Conservation (phyloP, 2,113 vertebrate genomes). For the Macroglossus sobrinus region DNA sequence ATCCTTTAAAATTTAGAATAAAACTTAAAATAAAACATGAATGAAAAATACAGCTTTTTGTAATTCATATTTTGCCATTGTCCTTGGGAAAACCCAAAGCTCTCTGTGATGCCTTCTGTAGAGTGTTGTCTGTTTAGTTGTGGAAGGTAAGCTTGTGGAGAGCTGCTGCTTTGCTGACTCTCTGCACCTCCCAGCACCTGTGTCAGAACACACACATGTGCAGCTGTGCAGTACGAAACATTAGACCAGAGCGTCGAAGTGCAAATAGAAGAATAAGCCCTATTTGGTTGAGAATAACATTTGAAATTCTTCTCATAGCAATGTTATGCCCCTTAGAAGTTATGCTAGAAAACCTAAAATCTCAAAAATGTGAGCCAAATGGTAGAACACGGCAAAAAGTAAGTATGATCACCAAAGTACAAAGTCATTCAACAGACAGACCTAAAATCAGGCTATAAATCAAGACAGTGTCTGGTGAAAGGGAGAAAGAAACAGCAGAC, state of each 20-base stretch:
- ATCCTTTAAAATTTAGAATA: background rate
- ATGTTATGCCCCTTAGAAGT: background rate
- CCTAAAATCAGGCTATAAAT: background rate
- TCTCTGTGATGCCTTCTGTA: background rate
- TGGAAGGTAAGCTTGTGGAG: background rate
- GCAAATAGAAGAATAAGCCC: background rate
- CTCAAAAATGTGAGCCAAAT: background rate
- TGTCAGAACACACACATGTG: fast-evolving
- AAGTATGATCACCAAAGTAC: background rate
- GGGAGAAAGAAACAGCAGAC: background rate
- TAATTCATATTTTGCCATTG: background rate
- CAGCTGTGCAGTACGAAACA: fast-evolving
- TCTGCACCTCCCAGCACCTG: fast-evolving
- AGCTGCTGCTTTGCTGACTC: background rate
- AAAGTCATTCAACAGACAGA: background rate
- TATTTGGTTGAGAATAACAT: background rate
- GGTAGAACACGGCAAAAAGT: background rate
- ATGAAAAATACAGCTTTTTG: background rate
- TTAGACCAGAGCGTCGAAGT: background rate
- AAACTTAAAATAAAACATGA: background rate
- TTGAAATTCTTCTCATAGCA: background rate
- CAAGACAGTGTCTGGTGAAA: background rate
- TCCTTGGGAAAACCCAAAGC: background rate
- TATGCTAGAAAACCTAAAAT: background rate
- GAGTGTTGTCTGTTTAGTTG: background rate